Evolutionary conservation across 2,888 invertebrate species (phyloP), one percentile per base, ranked within the genome.

Genomic region (Andricus curvator): DNA sequence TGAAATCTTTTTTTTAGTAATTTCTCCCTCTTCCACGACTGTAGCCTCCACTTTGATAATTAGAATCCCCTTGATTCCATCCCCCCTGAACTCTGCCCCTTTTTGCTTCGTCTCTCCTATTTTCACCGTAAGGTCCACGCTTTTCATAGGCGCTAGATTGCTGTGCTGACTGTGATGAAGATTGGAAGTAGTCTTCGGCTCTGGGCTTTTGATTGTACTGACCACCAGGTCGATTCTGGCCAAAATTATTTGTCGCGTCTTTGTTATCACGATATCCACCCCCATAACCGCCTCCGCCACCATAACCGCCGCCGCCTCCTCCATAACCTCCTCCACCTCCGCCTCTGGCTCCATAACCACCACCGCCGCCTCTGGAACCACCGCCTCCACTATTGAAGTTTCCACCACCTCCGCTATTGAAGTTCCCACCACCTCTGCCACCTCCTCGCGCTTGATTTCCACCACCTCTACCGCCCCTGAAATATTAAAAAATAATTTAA

Each of bases 21-120:
- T 85, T 67, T 80, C 86, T 78, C 80, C 87, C 66, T 83, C 86
- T 83, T 77, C 85, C 87, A 65, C 85, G 80, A 51, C 85, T 85
- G 70, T 87, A 87, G 37, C 87, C 84, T 20, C 86, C 84, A 41
- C 86, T 67, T 33, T 83, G 83, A 78, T 84, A 81, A 48, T 85
- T 64, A 81, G 78, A 87, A 67, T 89, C 90, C 77, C 90, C 89
- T 81, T 90, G 90, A 85, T 89, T 91, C 88, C 92, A 92, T 78
- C 90, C 90, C 64, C 93, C 91, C 82, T 91, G 91, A 78, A 91
- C 92, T 78, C 91, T 85, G 20, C 89, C 88, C 41, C 91, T 88
- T 70, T 88, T 85, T 74, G 86, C 86, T 25, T 83, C 79, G 8
- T 85, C 56, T 84, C 86, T 84, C 67, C 88, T 86, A 68, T 85